These are phyloP conservation scores for Periplaneta americana DNA, from an alignment of 1,140 invertebrate species.

Conservation along the genomic window DNA sequence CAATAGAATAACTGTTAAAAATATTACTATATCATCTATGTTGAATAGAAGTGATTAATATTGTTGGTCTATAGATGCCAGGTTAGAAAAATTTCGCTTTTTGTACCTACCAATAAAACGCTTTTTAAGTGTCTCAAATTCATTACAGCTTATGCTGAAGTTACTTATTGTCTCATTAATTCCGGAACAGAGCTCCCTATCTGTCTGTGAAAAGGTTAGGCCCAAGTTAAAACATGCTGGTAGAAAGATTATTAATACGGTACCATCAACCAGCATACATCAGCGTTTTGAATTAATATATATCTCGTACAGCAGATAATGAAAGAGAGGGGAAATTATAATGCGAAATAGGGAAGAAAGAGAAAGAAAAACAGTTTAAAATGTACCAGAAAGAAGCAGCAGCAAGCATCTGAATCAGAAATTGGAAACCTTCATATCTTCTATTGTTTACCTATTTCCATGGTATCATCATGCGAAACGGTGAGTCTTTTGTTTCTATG, in stretches of 20 bases:
- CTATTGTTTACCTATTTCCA: neutral
- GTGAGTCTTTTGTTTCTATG: neutral
- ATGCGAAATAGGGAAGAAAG: neutral
- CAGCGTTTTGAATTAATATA: too few species aligned
- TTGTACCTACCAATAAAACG: too few species aligned
- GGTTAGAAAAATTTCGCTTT: too few species aligned
- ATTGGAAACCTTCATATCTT: neutral
- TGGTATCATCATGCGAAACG: neutral
- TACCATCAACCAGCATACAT: neutral
- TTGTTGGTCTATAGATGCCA: too few species aligned
- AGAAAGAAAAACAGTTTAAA: neutral
- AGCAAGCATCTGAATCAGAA: neutral
- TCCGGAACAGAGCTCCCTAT: too few species aligned
- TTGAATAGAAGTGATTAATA: too few species aligned
- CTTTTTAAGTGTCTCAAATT: too few species aligned
- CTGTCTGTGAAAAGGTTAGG: too few species aligned
- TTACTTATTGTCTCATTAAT: too few species aligned
- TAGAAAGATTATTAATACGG: neutral
- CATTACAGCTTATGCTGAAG: too few species aligned
- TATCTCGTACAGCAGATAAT: neutral
- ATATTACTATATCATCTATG: too few species aligned
- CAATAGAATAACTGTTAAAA: too few species aligned
- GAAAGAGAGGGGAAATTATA: neutral
- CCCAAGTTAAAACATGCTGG: neutral
- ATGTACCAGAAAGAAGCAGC: neutral